A percentile compares a stretch with the other conserved stretches of the same genome.
Evolutionary conservation across 2,113 vertebrate genomes (phyloP).

Genomic region (Leucoraja erinaceus): DNA sequence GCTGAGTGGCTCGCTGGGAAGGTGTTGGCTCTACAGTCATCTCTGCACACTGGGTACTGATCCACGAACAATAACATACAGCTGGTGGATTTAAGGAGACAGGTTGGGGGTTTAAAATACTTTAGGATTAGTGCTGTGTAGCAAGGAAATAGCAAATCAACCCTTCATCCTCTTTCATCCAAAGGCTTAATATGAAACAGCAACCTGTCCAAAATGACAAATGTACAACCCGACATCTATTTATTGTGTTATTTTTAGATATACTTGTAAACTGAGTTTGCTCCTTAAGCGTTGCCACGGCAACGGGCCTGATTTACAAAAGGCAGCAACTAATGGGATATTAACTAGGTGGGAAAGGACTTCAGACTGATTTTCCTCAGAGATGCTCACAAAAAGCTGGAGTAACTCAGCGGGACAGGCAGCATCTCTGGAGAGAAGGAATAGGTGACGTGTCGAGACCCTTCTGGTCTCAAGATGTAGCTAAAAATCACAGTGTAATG

Average conservation of each 20-base stretch:
- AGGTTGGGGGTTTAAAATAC: constrained; percentile 52
- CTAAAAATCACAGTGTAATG: constrained; percentile 51
- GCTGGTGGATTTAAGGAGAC: constrained; percentile 52
- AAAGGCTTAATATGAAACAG: constrained; percentile 46
- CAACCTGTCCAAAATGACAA: constrained; percentile 48
- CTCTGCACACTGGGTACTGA: constrained; percentile 50
- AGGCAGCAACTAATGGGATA: constrained; percentile 47
- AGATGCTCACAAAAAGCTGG: too few relatives aligned
- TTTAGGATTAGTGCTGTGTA: constrained; percentile 53
- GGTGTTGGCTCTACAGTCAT: constrained; percentile 51
- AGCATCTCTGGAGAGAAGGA: too few relatives aligned
- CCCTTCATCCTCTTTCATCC: constrained; percentile 45
- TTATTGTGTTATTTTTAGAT: constrained; percentile 52
- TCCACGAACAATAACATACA: constrained; percentile 59
- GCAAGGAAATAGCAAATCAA: constrained; percentile 50
- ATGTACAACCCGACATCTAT: constrained; percentile 50
- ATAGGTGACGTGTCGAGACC: too few relatives aligned
- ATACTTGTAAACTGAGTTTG: constrained; percentile 41
- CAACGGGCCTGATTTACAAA: constrained; percentile 50
- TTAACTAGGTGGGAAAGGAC: constrained; percentile 44
- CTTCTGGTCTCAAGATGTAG: background rate
- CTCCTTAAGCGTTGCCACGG: constrained; percentile 51
- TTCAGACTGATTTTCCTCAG: constrained; percentile 49
- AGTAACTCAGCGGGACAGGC: too few relatives aligned
- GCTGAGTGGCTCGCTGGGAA: constrained; percentile 45